Evolutionary conservation across 37 sponge, comb jelly and placozoan species (phyloP), one percentile per base, ranked within the genome.

Genomic region (Spongia lamella): DNA sequence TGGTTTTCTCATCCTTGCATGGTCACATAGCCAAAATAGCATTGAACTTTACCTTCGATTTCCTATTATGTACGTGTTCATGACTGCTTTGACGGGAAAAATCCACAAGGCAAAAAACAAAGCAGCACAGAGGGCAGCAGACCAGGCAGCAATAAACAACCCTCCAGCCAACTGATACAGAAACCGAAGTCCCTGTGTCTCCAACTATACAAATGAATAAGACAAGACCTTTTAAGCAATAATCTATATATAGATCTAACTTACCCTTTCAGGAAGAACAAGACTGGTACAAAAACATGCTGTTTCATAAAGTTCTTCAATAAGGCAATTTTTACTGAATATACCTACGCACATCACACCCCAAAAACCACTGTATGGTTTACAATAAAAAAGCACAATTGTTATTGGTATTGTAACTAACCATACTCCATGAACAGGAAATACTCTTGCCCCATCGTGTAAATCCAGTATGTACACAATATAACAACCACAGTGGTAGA

Each of bases 391-490:
- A n/a, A n/a, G n/a, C n/a, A n/a, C n/a, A n/a, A n/a, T n/a, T n/a
- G n/a, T n/a, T n/a, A n/a, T n/a, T n/a, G n/a, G n/a, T n/a, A n/a
- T n/a, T n/a, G n/a, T 26, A 17, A 66, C 68, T 64, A 24, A 88
- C 88, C 87, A 86, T 63, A 90, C 77, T 34, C 68, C 92, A 69
- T 91, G 92, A 7, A 91, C 88, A 31, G 92, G 92, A 60, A 91
- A 91, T 5, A 87, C 87, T 51, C 92, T 82, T 22, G 92, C 92
- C 54, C 88, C 87, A 67, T 91, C 92, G 24, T 91, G 83, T 2
- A 90, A 56, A 7, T 59, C 32, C 7, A 81, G 53, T 27, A 54
- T 6, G 52, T 73, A 90, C 30, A 72, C 87, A 19, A 86, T 67
- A 34, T 31, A 73, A 50, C 87, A 86, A 19, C 91, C 91, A 33